A percentile compares a stretch with the other conserved stretches of the same genome.
Conservation (phyloP, 35 echinoderm and acorn worm genomes). For the Nesometra sesokonis region DNA sequence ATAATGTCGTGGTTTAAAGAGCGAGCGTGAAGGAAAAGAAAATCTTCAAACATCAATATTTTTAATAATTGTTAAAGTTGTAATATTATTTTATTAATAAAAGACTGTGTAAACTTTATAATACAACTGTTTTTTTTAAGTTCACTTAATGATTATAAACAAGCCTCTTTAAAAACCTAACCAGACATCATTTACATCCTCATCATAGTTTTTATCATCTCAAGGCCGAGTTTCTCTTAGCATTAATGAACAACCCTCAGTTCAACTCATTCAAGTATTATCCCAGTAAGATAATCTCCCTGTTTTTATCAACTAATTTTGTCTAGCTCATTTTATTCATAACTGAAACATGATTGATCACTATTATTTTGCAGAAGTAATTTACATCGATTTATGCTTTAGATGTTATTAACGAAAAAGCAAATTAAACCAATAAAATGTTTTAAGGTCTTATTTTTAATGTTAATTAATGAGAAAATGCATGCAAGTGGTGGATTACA, state of each 20-base stretch:
- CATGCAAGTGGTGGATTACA: too few species aligned
- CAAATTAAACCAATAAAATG: not conserved
- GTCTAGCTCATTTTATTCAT: not conserved
- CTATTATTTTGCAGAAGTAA: not conserved
- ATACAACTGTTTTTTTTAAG: too few species aligned
- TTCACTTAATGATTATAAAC: too few species aligned
- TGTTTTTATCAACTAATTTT: not conserved
- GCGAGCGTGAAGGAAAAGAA: too few species aligned
- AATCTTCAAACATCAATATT: too few species aligned
- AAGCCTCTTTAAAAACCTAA: too few species aligned
- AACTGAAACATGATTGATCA: not conserved
- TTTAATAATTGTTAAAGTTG: too few species aligned
- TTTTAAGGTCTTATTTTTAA: not conserved
- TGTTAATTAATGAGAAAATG: not conserved
- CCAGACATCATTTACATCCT: too few species aligned
- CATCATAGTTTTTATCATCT: not conserved
- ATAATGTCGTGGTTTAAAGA: too few species aligned
- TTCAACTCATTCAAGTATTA: not conserved
- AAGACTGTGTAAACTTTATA: too few species aligned
- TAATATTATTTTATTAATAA: too few species aligned
- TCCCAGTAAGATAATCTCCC: not conserved
- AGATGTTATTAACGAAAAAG: not conserved
- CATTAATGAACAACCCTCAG: not conserved
- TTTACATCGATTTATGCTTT: not conserved
- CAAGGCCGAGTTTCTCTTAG: not conserved